These are phyloP conservation scores for Hipparchia sbordonii DNA, from an alignment of 2,888 invertebrate species.

Conservation along the genomic window DNA sequence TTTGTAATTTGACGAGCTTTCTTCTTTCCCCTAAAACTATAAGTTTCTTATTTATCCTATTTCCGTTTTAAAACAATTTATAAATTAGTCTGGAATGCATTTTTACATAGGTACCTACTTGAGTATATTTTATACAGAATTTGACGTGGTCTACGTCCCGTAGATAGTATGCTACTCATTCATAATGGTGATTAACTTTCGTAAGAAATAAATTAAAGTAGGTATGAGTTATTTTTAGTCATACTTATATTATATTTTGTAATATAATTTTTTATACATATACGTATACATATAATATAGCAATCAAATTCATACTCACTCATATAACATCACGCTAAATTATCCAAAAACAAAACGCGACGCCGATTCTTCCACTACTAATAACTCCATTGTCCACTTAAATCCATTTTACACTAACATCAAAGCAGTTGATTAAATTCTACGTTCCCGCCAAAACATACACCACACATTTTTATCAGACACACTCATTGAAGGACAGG, in stretches of 20 bases:
- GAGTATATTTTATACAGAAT: too few species aligned
- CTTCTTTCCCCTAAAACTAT: neutral
- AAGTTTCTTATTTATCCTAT: too few species aligned
- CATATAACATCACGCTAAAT: conserved; percentile 71
- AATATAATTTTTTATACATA: neutral
- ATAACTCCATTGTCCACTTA: conserved; percentile 61
- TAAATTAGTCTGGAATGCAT: too few species aligned
- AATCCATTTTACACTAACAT: conserved; percentile 45
- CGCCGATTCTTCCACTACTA: conserved; percentile 39
- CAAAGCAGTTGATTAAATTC: conserved; percentile 41
- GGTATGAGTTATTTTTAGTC: too few species aligned
- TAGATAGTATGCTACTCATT: too few species aligned
- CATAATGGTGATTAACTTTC: too few species aligned
- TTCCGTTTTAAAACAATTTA: too few species aligned
- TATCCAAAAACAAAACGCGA: conserved; percentile 52
- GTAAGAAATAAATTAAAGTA: too few species aligned
- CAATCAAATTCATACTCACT: conserved; percentile 55
- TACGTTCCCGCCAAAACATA: conserved; percentile 69
- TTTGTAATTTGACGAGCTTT: neutral
- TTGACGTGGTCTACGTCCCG: too few species aligned
- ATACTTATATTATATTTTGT: too few species aligned
- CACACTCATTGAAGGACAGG: conserved; percentile 57
- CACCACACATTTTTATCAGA: conserved; percentile 58
- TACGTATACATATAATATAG: neutral
- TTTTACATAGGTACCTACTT: too few species aligned